Conservation (phyloP, 2,888 invertebrate species). For the Stenoptilia bipunctidactyla region DNA sequence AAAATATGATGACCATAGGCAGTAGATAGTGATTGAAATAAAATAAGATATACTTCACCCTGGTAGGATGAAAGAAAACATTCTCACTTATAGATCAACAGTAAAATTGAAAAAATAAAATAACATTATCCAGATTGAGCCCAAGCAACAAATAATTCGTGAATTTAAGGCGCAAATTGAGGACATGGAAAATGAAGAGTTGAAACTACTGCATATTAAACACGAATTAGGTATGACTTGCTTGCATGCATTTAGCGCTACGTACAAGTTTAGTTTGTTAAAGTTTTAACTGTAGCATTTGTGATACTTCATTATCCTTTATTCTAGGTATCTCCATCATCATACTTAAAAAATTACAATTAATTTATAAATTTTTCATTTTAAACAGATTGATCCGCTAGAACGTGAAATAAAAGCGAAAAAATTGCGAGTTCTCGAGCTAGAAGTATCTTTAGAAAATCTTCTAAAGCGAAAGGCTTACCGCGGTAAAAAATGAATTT, state of each 20-base stretch:
- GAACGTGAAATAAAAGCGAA: constrained; percentile 88
- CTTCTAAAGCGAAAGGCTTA: constrained; percentile 80
- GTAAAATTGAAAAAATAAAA: too few relatives aligned
- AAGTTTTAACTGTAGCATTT: too few relatives aligned
- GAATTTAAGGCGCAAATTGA: constrained; percentile 85
- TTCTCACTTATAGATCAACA: too few relatives aligned
- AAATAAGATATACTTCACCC: too few relatives aligned
- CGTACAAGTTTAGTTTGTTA: too few relatives aligned
- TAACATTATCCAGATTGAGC: constrained; percentile 82
- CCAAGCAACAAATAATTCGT: constrained; percentile 83
- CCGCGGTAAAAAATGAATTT: constrained; percentile 52
- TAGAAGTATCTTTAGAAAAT: constrained; percentile 86
- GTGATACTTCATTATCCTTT: background rate
- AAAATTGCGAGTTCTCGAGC: constrained; percentile 83
- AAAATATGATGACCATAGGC: too few relatives aligned
- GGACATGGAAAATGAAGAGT: constrained; percentile 87
- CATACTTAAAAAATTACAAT: constrained; percentile 57
- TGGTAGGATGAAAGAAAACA: too few relatives aligned
- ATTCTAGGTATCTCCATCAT: background rate
- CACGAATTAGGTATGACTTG: constrained; percentile 58
- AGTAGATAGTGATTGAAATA: too few relatives aligned
- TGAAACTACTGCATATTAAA: constrained; percentile 71
- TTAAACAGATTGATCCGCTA: constrained; percentile 82
- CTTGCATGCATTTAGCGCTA: too few relatives aligned
- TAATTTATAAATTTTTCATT: constrained; percentile 24